phyloP scores from a whole-genome alignment of 2,888 invertebrate genomes.

The Horisme vitalbata region DNA sequence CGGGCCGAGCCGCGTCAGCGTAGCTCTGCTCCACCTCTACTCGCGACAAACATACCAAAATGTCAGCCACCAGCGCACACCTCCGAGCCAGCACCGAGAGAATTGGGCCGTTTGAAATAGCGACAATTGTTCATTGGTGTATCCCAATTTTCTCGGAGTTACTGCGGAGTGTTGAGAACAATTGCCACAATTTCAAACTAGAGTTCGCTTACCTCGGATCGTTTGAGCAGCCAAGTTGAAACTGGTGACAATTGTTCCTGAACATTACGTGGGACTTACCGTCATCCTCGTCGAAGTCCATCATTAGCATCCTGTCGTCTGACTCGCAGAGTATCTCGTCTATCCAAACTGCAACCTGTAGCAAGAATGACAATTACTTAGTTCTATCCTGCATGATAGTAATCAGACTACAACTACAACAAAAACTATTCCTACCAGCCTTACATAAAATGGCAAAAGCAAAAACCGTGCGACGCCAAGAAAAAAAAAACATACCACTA shows the following conservation, averaged over 20 bases:
- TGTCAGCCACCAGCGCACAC: neutral
- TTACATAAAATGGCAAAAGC: too few relatives aligned
- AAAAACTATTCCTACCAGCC: too few relatives aligned
- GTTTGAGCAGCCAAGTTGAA: constrained; percentile 27
- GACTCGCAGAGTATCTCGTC: constrained; percentile 71
- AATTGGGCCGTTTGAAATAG: constrained; percentile 45
- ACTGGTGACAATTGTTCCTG: constrained; percentile 54
- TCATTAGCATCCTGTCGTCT: constrained; percentile 76
- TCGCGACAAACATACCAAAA: constrained; percentile 38
- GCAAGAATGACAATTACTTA: too few relatives aligned
- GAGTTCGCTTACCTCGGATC: constrained; percentile 46
- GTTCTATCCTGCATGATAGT: too few relatives aligned
- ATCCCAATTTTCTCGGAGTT: constrained; percentile 30
- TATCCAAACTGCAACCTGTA: constrained; percentile 73
- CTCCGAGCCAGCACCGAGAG: constrained; percentile 39
- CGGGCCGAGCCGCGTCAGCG: constrained; percentile 37
- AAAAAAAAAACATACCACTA: too few relatives aligned
- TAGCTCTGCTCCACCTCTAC: constrained; percentile 61
- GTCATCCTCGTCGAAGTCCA: constrained; percentile 76
- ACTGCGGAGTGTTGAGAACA: constrained; percentile 44
- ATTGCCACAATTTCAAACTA: constrained; percentile 58
- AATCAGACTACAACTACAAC: too few relatives aligned
- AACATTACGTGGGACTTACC: constrained; percentile 49
- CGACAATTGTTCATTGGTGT: constrained; percentile 52
- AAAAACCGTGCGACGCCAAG: too few relatives aligned